phyloP scores from a whole-genome alignment of 2,113 vertebrate genomes.

The Zosterops borbonicus region DNA sequence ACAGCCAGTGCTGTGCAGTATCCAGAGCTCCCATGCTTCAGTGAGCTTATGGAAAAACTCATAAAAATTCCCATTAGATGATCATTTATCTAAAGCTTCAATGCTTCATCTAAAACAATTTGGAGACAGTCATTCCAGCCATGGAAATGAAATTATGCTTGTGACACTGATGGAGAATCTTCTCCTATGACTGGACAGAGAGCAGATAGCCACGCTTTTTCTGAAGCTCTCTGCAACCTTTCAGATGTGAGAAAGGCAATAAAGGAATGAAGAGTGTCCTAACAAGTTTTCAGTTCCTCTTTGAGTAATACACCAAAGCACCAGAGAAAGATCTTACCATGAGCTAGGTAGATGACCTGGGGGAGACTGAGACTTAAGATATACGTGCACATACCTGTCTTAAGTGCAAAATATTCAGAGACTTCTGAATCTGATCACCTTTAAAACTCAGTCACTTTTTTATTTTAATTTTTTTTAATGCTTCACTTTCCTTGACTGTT shows the following conservation, averaged over 20 bases:
- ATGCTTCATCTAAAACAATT: slow-evolving; percentile 4
- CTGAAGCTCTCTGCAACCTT: neutral
- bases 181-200: neutral
- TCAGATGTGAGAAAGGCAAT: neutral
- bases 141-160: slow-evolving; percentile 9
- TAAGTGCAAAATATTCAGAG: neutral
- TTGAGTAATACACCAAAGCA: neutral
- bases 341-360: neutral
- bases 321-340: neutral
- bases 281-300: neutral
- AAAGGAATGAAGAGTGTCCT: neutral
- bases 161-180: slow-evolving; percentile 5
- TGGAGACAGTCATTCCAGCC: neutral
- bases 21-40: neutral
- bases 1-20: neutral
- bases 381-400: neutral
- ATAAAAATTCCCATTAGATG: neutral
- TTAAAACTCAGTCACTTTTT: neutral
- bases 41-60: neutral
- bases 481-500: neutral
- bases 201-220: neutral
- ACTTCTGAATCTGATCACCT: neutral
- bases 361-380: neutral
- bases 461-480: neutral
- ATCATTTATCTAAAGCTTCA: slow-evolving; percentile 14